Conservation (phyloP, 2,113 vertebrate species). For the Onychostruthus taczanowskii region DNA sequence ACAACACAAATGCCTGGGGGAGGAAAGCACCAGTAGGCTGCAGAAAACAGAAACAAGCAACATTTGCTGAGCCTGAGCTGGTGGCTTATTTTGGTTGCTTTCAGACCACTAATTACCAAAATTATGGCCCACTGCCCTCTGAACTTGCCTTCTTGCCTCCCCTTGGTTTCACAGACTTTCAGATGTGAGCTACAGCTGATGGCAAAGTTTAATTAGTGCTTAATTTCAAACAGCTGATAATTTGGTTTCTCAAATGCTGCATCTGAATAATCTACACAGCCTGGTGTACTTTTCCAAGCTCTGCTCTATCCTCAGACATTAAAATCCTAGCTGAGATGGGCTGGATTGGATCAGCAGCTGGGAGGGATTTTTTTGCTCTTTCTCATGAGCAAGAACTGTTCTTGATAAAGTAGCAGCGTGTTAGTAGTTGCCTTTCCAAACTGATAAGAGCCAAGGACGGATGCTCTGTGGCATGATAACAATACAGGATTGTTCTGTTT, state of each 20-base stretch:
- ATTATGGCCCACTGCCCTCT: not conserved
- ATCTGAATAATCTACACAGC: not conserved
- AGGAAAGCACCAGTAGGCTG: not conserved
- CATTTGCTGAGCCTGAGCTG: not conserved
- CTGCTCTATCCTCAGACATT: not conserved
- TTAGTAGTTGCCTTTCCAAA: constrained; percentile 13
- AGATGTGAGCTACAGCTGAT: not conserved
- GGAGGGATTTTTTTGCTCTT: not conserved
- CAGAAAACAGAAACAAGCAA: not conserved
- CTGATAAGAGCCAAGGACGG: not conserved
- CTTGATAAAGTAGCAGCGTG: not conserved
- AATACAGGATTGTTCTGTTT: not conserved
- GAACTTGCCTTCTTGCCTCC: not conserved
- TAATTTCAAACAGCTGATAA: not conserved
- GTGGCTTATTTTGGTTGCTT: not conserved
- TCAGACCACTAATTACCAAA: not conserved
- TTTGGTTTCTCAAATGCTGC: not conserved
- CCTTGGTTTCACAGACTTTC: not conserved
- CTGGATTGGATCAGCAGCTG: not conserved
- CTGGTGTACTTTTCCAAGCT: not conserved
- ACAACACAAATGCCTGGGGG: not conserved
- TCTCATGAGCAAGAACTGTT: not conserved
- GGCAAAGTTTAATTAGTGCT: not conserved
- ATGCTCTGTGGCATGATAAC: not conserved
- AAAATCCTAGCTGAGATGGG: not conserved